These are phyloP conservation scores for Saiga tatarica DNA, from an alignment of 2,113 vertebrate species.

Conservation along the genomic window DNA sequence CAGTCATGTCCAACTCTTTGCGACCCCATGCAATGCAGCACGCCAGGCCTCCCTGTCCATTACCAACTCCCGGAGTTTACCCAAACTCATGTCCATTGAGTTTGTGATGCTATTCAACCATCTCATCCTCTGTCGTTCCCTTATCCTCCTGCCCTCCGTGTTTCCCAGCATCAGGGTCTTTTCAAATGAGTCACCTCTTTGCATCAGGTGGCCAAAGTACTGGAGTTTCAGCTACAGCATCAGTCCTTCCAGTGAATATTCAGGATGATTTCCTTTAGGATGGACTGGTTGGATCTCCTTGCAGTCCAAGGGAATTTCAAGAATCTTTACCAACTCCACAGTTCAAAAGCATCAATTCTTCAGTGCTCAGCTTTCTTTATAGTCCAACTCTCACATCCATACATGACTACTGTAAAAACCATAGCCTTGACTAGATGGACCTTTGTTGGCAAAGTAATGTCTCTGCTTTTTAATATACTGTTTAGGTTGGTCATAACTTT, in stretches of 20 bases:
- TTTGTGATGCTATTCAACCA: background rate
- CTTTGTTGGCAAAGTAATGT: background rate
- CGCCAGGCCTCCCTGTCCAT: background rate
- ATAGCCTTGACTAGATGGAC: background rate
- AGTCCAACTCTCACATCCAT: background rate
- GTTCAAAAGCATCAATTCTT: background rate
- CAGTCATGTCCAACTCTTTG: background rate
- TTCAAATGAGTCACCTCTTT: background rate
- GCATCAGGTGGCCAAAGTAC: background rate
- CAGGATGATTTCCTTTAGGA: background rate
- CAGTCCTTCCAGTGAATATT: background rate
- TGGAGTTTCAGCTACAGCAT: background rate
- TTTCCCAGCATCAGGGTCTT: background rate
- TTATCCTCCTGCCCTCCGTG: background rate
- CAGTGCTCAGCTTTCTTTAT: background rate
- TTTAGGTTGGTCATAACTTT: background rate
- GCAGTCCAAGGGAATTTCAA: background rate
- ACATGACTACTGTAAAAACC: background rate
- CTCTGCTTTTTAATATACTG: background rate
- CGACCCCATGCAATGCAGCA: background rate
- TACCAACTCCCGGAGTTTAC: background rate
- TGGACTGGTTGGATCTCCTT: background rate
- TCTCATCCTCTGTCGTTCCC: background rate
- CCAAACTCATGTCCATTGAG: background rate
- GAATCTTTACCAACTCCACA: background rate